Percentiles rank a stretch among this genome's conserved stretches.
phyloP scores from a whole-genome alignment of 2,888 invertebrate species.

The Trichopria drosophilae region DNA sequence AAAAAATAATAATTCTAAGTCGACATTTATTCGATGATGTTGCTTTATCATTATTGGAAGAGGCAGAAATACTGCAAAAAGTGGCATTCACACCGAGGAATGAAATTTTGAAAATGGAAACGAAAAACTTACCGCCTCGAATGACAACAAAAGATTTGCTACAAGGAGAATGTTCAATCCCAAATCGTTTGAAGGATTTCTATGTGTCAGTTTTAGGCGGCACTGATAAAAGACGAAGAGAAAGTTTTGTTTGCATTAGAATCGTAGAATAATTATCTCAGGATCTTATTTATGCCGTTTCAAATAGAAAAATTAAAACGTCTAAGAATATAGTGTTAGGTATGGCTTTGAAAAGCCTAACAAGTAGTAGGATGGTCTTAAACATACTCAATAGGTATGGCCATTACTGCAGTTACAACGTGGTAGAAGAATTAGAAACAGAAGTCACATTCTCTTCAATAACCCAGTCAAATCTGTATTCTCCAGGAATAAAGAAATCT shows the following conservation, averaged over 20 bases:
- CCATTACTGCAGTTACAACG: conserved; percentile 6
- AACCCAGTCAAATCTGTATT: conserved; percentile 26
- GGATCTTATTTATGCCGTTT: conserved; percentile 16
- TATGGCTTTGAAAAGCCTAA: conserved; percentile 12
- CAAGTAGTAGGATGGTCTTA: conserved; percentile 16
- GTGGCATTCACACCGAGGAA: not conserved
- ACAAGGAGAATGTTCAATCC: conserved; percentile 28
- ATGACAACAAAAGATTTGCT: too few relatives aligned
- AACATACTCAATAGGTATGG: conserved; percentile 8
- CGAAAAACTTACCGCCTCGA: too few relatives aligned
- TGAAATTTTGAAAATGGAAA: not conserved
- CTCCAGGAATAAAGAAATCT: conserved; percentile 18
- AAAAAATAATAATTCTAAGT: too few relatives aligned
- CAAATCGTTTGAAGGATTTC: conserved; percentile 20
- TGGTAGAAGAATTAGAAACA: conserved; percentile 32
- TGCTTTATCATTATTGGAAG: conserved; percentile 9
- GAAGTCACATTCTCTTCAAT: conserved; percentile 27
- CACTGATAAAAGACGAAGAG: conserved; percentile 6
- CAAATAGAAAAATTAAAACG: conserved; percentile 16
- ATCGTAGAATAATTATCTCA: conserved; percentile 11
- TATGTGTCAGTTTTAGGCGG: conserved; percentile 8
- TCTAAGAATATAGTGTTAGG: conserved; percentile 15
- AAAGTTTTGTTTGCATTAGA: conserved; percentile 8
- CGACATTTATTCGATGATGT: conserved; percentile 1
- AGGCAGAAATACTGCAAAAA: conserved; percentile 9